Percentiles rank a stretch among this genome's conserved stretches.
Evolutionary conservation across 2,888 invertebrate species (phyloP).

Genomic region (Schizotus pectinicornis): DNA sequence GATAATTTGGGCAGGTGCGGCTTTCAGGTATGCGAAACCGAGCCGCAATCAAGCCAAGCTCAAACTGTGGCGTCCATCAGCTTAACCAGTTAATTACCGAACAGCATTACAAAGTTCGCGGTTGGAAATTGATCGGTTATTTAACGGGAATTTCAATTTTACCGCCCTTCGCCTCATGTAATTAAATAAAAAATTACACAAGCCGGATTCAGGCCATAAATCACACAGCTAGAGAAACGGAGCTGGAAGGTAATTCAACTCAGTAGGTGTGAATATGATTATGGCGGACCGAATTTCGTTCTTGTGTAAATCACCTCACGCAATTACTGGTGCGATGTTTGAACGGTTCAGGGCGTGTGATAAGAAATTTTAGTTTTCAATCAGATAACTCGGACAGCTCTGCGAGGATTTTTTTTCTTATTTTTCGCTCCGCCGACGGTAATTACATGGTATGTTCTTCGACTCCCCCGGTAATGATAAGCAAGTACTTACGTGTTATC

Average conservation of each 20-base stretch:
- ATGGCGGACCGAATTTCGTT: conserved; percentile 16
- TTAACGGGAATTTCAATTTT: not conserved
- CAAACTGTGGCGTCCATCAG: conserved; percentile 5
- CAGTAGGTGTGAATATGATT: conserved; percentile 26
- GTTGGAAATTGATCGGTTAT: not conserved
- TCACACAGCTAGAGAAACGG: conserved; percentile 1
- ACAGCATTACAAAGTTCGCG: not conserved
- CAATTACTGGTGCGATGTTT: conserved; percentile 16
- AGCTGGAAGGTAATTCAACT: conserved; percentile 17
- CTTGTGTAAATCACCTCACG: conserved; percentile 22
- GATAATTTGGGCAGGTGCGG: conserved; percentile 13
- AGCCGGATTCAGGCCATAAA: not conserved
- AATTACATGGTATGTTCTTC: conserved; percentile 24
- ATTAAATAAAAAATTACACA: not conserved
- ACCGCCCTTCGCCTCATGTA: not conserved
- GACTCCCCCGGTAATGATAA: conserved; percentile 32
- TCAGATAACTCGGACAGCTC: conserved; percentile 21
- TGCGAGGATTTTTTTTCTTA: conserved; percentile 14
- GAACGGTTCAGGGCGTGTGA: conserved; percentile 13
- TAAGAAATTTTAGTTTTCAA: conserved; percentile 29
- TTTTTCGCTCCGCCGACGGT: conserved; percentile 20
- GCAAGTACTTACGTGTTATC: conserved; percentile 35
- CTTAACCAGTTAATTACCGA: no score
- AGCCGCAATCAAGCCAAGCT: not conserved
- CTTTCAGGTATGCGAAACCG: conserved; percentile 3